Evolutionary conservation across 1,140 invertebrate species (phyloP).

Genomic region (Macrosteles quadrilineatus): DNA sequence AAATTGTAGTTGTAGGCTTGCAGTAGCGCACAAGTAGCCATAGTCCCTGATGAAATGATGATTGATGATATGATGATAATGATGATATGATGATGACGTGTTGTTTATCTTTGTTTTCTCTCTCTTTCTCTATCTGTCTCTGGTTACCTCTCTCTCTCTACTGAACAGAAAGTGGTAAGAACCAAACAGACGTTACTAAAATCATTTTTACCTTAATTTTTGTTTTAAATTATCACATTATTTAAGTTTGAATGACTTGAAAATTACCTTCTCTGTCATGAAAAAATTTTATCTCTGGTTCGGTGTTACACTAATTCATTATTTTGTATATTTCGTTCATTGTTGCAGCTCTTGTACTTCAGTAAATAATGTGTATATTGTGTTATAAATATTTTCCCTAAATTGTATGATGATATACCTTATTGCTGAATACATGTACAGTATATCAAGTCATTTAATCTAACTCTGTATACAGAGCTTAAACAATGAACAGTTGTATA

Average conservation of each 20-base stretch:
- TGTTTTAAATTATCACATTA: slow-evolving; percentile 12
- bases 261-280: not conserved
- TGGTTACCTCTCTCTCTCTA: slow-evolving; percentile 40
- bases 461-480: too few relatives aligned
- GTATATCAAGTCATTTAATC: too few relatives aligned
- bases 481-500: slow-evolving; percentile 17
- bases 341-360: slow-evolving; percentile 4
- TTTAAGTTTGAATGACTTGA: slow-evolving; percentile 24
- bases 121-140: slow-evolving; percentile 38
- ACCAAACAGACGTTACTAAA: slow-evolving; percentile 32
- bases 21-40: slow-evolving; percentile 13
- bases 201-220: slow-evolving; percentile 12
- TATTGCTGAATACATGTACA: too few relatives aligned
- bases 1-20: slow-evolving; percentile 3
- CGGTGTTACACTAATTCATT: not conserved
- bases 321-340: not conserved
- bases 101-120: slow-evolving; percentile 32
- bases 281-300: not conserved
- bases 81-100: slow-evolving; percentile 13
- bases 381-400: too few relatives aligned
- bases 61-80: slow-evolving; percentile 7
- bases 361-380: too few relatives aligned
- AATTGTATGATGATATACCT: too few relatives aligned
- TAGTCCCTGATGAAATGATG: slow-evolving; percentile 3
- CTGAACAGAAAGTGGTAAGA: slow-evolving; percentile 46